phyloP scores from a whole-genome alignment of 2,113 vertebrate species.

The Phainopepla nitens region DNA sequence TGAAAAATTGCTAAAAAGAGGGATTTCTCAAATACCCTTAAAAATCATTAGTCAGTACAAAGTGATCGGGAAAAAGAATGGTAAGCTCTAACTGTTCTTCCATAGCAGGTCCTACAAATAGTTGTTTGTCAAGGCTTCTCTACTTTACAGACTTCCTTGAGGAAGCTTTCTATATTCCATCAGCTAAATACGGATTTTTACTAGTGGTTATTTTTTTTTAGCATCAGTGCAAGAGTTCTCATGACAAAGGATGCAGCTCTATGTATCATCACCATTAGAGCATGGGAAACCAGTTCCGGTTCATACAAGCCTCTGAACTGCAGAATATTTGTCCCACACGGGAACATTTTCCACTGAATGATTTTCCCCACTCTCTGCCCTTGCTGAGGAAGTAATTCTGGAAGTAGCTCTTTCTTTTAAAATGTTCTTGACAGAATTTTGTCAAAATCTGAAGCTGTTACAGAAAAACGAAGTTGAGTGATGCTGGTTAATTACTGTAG shows the following conservation, averaged over 20 bases:
- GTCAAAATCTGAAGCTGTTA: neutral
- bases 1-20: neutral
- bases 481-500: neutral
- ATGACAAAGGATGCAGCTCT: neutral
- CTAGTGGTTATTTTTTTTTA: neutral
- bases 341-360: neutral
- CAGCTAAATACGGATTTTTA: neutral
- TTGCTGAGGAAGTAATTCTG: neutral
- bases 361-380: neutral
- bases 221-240: neutral
- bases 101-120: neutral
- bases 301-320: neutral
- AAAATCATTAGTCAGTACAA: neutral
- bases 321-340: neutral
- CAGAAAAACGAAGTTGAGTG: neutral
- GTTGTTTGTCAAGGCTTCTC: neutral
- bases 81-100: neutral
- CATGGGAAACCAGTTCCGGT: neutral
- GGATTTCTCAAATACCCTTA: neutral
- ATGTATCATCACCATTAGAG: neutral
- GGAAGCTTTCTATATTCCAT: neutral
- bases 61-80: neutral
- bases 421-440: neutral
- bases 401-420: neutral
- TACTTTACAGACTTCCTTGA: neutral